Evolutionary conservation across 2,797 vertebrate genomes (phyloP), one percentile per base, ranked within the genome.

Genomic region (Enteromius unitaeniatus): DNA sequence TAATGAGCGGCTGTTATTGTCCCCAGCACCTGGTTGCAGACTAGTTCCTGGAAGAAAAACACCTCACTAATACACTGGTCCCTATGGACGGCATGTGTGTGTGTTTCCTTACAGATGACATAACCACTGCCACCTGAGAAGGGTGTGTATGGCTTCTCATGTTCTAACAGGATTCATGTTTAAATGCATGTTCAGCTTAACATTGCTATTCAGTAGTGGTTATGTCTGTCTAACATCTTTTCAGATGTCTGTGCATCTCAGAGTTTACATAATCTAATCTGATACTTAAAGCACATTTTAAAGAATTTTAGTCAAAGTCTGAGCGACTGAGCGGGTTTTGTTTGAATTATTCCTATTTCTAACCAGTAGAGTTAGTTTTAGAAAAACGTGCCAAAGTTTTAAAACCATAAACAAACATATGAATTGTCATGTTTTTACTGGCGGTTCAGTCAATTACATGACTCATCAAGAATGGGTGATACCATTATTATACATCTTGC

Each of bases 61-160:
- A 70, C 40, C 65, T 62, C 53, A 17, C 34, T 78, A 47, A 75
- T 51, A 60, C 49, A 62, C 65, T 51, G 15, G 26, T 70, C 82
- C 17, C 65, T 7, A 8, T 26, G 82, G 82, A 78, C 14, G 0
- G 37, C 37, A 47, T 69, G 64, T 45, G 14, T 45, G 14, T 76
- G 55, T 74, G 51, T 72, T 84, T 53, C 21, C 65, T 58, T 78
- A 34, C 37, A 53, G n/a, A 78, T 83, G 82, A 70, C 73, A 68
- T 83, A 67, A 67, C 19, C 28, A 3, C 49, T 60, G 51, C 21
- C 65, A 84, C 42, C 7, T 78, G 53, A 84, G 82, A 70, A 84
- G 82, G 65, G 82, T 40, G 82, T 84, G 82, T 70, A 37, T 76
- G 14, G 21, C 19, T 62, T 84, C 65, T 70, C 62, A 62, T 26